phyloP scores from a whole-genome alignment of 2,113 vertebrate species.

The Ascaphus truei region DNA sequence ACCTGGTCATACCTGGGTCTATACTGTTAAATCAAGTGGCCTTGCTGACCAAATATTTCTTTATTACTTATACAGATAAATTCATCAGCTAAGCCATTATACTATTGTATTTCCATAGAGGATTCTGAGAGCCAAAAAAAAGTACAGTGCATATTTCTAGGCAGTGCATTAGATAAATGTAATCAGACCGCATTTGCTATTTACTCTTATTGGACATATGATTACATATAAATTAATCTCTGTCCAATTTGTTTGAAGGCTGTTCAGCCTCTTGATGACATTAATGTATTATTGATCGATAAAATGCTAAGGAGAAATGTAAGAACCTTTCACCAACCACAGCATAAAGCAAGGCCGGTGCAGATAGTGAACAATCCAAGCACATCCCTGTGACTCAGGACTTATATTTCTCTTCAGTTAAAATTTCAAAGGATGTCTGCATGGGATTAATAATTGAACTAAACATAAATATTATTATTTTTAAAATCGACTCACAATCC shows the following conservation, averaged over 20 bases:
- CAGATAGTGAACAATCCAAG: not conserved
- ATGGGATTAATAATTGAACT: too few species aligned
- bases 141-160: slow-evolving; percentile 2
- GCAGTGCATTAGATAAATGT: slow-evolving; percentile 23
- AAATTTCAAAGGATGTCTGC: too few species aligned
- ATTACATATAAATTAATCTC: slow-evolving; percentile 35
- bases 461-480: too few species aligned
- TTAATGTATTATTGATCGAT: slow-evolving; percentile 34
- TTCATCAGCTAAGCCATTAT: not conserved
- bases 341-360: not conserved
- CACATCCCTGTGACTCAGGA: not conserved
- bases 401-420: too few species aligned
- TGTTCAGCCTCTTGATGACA: slow-evolving; percentile 27
- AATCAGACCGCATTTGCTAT: slow-evolving; percentile 5
- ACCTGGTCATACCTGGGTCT: too few species aligned
- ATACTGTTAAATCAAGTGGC: too few species aligned
- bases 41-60: not conserved
- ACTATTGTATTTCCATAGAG: not conserved
- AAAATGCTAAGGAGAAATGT: slow-evolving; percentile 4
- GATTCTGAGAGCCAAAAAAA: not conserved
- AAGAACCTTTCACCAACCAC: not conserved
- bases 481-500: too few species aligned
- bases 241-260: slow-evolving; percentile 28
- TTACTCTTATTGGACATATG: slow-evolving; percentile 30
- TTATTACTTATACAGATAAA: not conserved